These are phyloP conservation scores for Phania funesta DNA, from an alignment of 2,888 invertebrate genomes.

Conservation along the genomic window DNA sequence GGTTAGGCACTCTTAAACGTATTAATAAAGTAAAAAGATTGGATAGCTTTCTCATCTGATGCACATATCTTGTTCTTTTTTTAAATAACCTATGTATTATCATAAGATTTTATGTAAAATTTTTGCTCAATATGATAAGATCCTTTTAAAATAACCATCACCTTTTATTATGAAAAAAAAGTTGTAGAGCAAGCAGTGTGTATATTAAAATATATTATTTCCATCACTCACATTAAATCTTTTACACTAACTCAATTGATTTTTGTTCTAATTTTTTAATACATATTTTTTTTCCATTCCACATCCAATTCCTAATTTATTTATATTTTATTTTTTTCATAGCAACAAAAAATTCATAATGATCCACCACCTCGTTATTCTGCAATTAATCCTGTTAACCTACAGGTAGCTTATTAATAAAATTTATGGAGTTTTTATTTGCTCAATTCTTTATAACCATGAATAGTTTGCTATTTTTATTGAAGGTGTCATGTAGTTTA, in stretches of 20 bases:
- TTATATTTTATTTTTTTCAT: conserved; percentile 68
- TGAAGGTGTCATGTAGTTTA: background rate
- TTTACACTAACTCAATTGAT: background rate
- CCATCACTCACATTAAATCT: background rate
- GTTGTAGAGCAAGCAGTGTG: conserved; percentile 30
- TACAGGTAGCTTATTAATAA: conserved; percentile 76
- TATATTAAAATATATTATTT: background rate
- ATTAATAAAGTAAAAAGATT: no score
- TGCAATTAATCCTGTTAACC: conserved; percentile 79
- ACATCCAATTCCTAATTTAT: conserved; percentile 63
- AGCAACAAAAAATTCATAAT: conserved; percentile 74
- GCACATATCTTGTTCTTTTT: no score
- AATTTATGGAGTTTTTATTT: background rate
- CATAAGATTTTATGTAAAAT: no score
- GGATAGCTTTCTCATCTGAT: no score
- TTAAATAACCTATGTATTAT: no score
- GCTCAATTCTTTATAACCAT: background rate
- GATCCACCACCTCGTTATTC: conserved; percentile 80
- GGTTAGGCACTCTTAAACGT: no score
- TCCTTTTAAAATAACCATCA: no score
- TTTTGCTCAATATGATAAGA: no score
- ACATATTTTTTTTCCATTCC: background rate
- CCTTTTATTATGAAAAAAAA: no score
- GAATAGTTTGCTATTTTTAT: background rate
- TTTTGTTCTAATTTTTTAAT: conserved; percentile 1